phyloP scores from a whole-genome alignment of 2,888 invertebrate species.

The Chrysotoxum bicinctum region DNA sequence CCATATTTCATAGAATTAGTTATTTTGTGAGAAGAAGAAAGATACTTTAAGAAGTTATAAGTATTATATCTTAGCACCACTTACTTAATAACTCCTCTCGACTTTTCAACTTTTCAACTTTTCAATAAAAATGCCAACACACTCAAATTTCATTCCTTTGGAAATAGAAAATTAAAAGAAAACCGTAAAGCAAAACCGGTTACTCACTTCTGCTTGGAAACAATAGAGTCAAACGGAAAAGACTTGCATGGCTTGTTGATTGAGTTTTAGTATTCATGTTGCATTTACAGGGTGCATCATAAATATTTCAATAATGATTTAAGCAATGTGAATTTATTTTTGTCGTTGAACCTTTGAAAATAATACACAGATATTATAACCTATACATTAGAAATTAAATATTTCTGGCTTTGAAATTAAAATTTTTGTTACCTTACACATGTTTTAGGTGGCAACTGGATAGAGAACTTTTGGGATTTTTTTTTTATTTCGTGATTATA shows the following conservation, averaged over 20 bases:
- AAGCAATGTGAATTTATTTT: no score
- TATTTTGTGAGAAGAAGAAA: conserved; percentile 2
- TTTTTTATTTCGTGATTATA: no score
- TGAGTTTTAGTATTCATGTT: conserved; percentile 23
- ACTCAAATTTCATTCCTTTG: conserved; percentile 44
- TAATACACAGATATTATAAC: no score
- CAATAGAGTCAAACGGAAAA: conserved; percentile 22
- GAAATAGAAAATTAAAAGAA: conserved; percentile 44
- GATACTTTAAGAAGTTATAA: background rate
- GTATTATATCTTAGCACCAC: background rate
- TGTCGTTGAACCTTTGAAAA: no score
- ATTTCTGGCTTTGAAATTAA: no score
- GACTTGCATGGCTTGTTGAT: conserved; percentile 4
- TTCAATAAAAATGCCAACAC: conserved; percentile 30
- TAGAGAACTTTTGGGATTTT: no score
- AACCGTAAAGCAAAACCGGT: conserved; percentile 49
- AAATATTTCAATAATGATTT: no score
- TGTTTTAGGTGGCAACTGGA: no score
- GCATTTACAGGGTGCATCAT: background rate
- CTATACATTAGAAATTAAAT: no score
- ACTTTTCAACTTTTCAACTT: background rate
- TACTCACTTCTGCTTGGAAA: conserved; percentile 6
- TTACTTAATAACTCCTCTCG: conserved; percentile 8
- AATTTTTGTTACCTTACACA: no score
- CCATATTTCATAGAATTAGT: background rate